Evolutionary conservation across 2,113 vertebrate genomes (phyloP).

Genomic region (Gymnorhina tibicen): DNA sequence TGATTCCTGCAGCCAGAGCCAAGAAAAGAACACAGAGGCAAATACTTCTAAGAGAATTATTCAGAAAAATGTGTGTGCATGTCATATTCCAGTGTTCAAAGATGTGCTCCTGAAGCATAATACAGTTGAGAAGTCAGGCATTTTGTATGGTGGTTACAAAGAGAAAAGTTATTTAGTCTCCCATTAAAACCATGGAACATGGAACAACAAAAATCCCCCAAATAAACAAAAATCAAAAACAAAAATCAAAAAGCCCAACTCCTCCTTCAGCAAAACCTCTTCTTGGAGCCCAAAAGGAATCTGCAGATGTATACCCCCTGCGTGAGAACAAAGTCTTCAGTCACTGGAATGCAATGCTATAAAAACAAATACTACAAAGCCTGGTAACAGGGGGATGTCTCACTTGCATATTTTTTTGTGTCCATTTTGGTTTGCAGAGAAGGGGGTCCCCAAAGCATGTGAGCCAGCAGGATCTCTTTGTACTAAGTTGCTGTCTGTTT

Average conservation of each 20-base stretch:
- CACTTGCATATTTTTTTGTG: slow-evolving; percentile 71
- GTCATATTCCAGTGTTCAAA: background rate
- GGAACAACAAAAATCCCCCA: background rate
- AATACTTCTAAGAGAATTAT: background rate
- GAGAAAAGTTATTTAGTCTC: background rate
- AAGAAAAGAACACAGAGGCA: background rate
- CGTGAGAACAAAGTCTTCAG: slow-evolving; percentile 67
- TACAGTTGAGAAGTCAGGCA: background rate
- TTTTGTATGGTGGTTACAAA: slow-evolving; percentile 7
- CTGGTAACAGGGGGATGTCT: slow-evolving; percentile 71
- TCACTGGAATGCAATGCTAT: slow-evolving; percentile 73
- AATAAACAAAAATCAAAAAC: background rate
- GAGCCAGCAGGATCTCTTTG: slow-evolving; percentile 80
- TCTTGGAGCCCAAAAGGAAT: slow-evolving; percentile 24
- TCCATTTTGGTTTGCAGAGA: slow-evolving; percentile 69
- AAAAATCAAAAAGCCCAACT: background rate
- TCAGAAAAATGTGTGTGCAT: background rate
- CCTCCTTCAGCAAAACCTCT: background rate
- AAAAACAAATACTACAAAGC: slow-evolving; percentile 79
- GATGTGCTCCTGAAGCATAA: background rate
- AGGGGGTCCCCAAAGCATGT: slow-evolving; percentile 71
- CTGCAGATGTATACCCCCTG: slow-evolving; percentile 55
- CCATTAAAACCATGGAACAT: background rate
- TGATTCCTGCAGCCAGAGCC: background rate
- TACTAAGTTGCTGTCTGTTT: slow-evolving; percentile 81